phyloP scores from a whole-genome alignment of 1,140 invertebrate genomes.

The Triops longicaudatus region DNA sequence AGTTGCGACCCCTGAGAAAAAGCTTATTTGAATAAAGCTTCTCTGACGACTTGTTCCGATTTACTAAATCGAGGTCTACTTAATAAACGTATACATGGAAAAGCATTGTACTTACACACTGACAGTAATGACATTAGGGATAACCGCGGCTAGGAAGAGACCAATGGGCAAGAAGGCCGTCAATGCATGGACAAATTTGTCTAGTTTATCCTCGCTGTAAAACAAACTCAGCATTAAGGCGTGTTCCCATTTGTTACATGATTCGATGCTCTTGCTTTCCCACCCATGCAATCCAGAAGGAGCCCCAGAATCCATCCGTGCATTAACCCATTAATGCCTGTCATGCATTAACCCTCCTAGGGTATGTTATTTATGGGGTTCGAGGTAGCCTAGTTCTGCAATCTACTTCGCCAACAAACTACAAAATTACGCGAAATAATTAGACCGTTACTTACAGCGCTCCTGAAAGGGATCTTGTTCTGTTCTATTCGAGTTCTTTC shows the following conservation, averaged over 20 bases:
- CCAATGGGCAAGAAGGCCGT: slow-evolving; percentile 48
- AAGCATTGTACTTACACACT: slow-evolving; percentile 36
- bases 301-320: neutral
- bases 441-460: neutral
- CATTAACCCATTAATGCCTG: neutral
- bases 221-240: neutral
- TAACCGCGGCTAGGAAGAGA: slow-evolving; percentile 47
- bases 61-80: slow-evolving; percentile 1
- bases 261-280: neutral
- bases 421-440: neutral
- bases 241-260: neutral
- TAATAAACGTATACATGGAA: neutral
- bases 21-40: neutral
- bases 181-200: slow-evolving; percentile 37
- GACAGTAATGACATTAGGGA: slow-evolving; percentile 46
- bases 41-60: no score
- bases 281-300: neutral
- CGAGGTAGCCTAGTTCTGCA: neutral
- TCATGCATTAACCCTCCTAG: neutral
- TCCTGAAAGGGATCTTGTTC: neutral
- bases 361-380: neutral
- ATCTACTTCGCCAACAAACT: neutral
- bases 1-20: slow-evolving; percentile 20
- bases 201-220: slow-evolving; percentile 28
- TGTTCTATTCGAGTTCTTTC: neutral